phyloP scores from a whole-genome alignment of 2,797 vertebrate species.

The Diglossa cyanea region DNA sequence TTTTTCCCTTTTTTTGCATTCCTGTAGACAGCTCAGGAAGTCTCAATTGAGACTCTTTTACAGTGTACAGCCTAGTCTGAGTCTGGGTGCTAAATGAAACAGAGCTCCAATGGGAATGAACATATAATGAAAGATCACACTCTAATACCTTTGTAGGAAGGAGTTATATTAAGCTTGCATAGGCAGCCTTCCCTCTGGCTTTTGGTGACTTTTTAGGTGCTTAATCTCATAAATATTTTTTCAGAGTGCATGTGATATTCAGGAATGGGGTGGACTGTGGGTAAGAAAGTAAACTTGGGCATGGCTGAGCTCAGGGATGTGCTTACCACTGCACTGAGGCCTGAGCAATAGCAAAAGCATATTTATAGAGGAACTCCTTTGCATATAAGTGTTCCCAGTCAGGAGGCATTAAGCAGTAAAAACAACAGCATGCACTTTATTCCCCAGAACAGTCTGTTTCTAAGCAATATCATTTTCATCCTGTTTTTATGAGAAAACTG shows the following conservation, averaged over 20 bases:
- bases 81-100: neutral
- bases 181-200: neutral
- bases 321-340: neutral
- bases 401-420: constrained; percentile 27
- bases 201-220: neutral
- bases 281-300: neutral
- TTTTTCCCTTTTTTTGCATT: neutral
- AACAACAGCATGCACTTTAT: constrained; percentile 6
- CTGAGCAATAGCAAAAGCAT: neutral
- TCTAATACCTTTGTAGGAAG: neutral
- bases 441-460: constrained; percentile 17
- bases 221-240: constrained; percentile 5
- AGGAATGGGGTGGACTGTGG: neutral
- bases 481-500: constrained; percentile 14
- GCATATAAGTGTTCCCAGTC: neutral
- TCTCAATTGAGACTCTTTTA: neutral
- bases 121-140: neutral
- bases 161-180: neutral
- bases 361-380: neutral
- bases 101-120: neutral
- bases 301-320: neutral
- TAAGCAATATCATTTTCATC: constrained; percentile 13
- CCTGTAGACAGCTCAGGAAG: neutral
- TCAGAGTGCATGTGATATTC: neutral
- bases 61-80: neutral